Evolutionary conservation across 2,888 invertebrate genomes (phyloP), one percentile per base, ranked within the genome.

Genomic region (Villa cingulata): DNA sequence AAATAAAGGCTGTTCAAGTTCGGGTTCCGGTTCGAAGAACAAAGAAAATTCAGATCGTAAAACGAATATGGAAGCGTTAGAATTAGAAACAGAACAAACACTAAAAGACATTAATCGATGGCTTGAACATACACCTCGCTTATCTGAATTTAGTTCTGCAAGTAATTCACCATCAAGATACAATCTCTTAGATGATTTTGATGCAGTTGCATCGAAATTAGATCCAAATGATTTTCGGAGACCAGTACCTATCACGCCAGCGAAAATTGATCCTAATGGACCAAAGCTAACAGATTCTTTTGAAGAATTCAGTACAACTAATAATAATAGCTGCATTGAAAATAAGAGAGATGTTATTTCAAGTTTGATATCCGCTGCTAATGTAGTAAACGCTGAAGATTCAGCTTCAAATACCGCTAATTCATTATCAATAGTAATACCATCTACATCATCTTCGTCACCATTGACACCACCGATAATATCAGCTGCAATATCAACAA

Each of bases 101-200:
- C 48, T 84, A 1, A 83, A 89, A 74, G 89, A 89, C 62, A 87
- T 89, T 38, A 88, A 86, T 62, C 86, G 87, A 59, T 89, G 88
- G 87, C 68, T 90, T 50, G 87, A 88, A 59, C 87, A 87, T 57
- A 83, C 87, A 0, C 87, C 88, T 0, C 80, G 81, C 55, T 76
- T 80, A 52, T 77, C 83, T 0, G 81, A 81, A 57, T 80, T 81
- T 54, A 86, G 83, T 57, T 86, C 86, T 1, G 81, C 80, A 9
- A 83, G 83, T 58, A 86, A 85, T 64, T 87, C 87, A 1, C 81
- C 82, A 0, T 77, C 81, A 3, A 77, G 77, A 51, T 78, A 79
- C 39, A 74, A 78, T 53, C 72, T 78, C 4, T 71, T 78, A 4
- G 81, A 84, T 60, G 80, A 83, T 57, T 70, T 75, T 48, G 74